A percentile compares a stretch with the other conserved stretches of the same genome.
These are phyloP conservation scores for Choristoneura fumiferana DNA, from an alignment of 1,140 invertebrate genomes.

Conservation along the genomic window DNA sequence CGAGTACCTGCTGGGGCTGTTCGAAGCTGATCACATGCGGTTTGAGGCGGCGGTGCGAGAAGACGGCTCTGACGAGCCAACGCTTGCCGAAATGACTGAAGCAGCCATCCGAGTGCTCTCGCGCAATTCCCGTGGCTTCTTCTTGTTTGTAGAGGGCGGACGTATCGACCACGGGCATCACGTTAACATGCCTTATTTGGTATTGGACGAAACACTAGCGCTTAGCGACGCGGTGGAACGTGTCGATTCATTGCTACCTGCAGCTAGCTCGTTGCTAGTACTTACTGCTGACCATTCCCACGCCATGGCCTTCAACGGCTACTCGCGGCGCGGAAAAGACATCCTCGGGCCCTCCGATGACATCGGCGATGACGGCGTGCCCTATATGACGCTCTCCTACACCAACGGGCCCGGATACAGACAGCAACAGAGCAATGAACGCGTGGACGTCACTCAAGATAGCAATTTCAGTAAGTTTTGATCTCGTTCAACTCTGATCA, in stretches of 20 bases:
- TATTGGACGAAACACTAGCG: constrained; percentile 79
- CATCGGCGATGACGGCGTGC: constrained; percentile 51
- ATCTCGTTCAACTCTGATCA: no score
- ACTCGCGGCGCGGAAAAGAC: constrained; percentile 77
- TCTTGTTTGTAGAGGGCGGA: constrained; percentile 91
- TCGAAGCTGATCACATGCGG: constrained; percentile 64
- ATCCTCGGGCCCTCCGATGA: constrained; percentile 69
- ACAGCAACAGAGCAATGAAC: constrained; percentile 6
- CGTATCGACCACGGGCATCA: constrained; percentile 90
- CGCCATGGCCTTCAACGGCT: constrained; percentile 84
- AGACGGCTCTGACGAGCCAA: constrained; percentile 70
- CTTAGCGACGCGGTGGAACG: constrained; percentile 76
- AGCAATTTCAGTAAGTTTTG: not conserved
- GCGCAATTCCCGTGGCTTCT: constrained; percentile 88
- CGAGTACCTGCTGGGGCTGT: constrained; percentile 86
- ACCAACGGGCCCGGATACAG: constrained; percentile 76
- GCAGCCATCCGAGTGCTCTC: constrained; percentile 87
- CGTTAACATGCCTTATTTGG: constrained; percentile 81
- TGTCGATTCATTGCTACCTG: constrained; percentile 82
- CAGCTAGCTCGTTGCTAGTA: constrained; percentile 84
- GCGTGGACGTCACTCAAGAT: constrained; percentile 21
- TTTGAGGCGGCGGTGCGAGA: constrained; percentile 24
- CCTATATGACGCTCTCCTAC: constrained; percentile 83
- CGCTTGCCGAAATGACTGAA: constrained; percentile 88
- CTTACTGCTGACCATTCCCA: constrained; percentile 88